Base-by-base conservation (phyloP, 1,140 invertebrate genomes). In the Heliconius eleuchia region DNA sequence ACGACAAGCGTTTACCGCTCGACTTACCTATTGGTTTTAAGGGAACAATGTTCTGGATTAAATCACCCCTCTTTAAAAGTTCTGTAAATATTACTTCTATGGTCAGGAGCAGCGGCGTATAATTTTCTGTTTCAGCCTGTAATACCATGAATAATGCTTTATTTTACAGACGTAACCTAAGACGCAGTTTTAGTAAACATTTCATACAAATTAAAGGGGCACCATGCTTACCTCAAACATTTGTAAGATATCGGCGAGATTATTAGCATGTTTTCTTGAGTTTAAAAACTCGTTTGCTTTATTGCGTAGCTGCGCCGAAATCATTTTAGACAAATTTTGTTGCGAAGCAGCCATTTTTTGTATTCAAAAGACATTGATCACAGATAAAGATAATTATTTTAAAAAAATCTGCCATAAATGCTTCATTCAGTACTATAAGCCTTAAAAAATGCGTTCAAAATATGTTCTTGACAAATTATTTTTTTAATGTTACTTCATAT, bases 71-170 rank as follows among this genome's bases (percentile, higher is more conserved):
- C 85, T 95, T 96, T 1, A 97, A 84, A 55, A 97, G 83, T 85
- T 96, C 96, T 11, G 94, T 95, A 84, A 97, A 97, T 83, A 97
- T 96, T 37, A 96, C 95, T 89, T 97, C 96, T 79, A 97, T 86
- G 18, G 96, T 95, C 37, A 96, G 93, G 72, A 97, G 88, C 80
- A 96, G 95, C 71, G 95, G 92, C 66, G 91, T 93, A 80, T 92
- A 93, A 84, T 95, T 94, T 85, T 95, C 94, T 50, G 94, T 93
- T 83, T 95, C 92, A 83, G 91, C 95, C 95, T 96, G 85, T 83
- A 92, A 94, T 85, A 80, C 82, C 80, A 82, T 77, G 82, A 86
- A 88, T 83, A 88, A 84, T 82, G 60, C 70, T 82, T 73, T 39
- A 84, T 85, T 80, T 80, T 81, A 30, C 74, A 83, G 87, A 86